Base-by-base conservation (phyloP, 2,888 invertebrate genomes). In the Phyto melanocephala region DNA sequence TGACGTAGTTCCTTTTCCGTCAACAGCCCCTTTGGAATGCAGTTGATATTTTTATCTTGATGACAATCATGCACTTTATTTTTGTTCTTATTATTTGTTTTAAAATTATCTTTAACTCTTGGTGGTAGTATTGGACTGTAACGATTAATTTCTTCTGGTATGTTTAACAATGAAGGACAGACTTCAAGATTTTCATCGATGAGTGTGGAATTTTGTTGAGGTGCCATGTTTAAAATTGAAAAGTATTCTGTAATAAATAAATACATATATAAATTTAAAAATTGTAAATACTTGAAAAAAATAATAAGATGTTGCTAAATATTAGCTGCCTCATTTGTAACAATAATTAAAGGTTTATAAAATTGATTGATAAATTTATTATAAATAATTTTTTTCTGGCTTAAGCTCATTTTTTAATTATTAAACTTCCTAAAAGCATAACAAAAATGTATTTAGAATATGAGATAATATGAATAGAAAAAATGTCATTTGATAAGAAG, bases 201-300 rank as follows among this genome's bases (percentile, higher is more conserved):
- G 81, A 91, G 87, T 70, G 91, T 91, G 71, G 91, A 91, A 86
- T 91, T 91, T 84, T 89, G 90, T 84, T 88, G 89, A 71, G 88
- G 88, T 84, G 89, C 88, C 90, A 89, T 90, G 84, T 80, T 80
- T 0, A 28, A 13, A 20, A n/a, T 24, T 1, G 20, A 52, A 35
- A 11, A 47, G 8, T 65, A 47, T 35, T 33, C 77, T 77, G 65
- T n/a, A 80, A 78, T 15, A 40, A 74, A 68, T 45, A 33, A 62
- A 20, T 28, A n/a, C 6, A 28, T 5, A 28, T 28, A 28, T 28
- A 28, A 28, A 28, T 28, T 28, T 28, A 28, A 28, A 5, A 28
- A 5, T 28, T 28, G 4, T 28, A 28, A 28, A 6, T 28, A 5
- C 4, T 6, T 3, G 4, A 5, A 28, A 28, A 28, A 28, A 28